Evolutionary conservation across 2,797 vertebrate species (phyloP).

Genomic region (Enteromius viviparus): DNA sequence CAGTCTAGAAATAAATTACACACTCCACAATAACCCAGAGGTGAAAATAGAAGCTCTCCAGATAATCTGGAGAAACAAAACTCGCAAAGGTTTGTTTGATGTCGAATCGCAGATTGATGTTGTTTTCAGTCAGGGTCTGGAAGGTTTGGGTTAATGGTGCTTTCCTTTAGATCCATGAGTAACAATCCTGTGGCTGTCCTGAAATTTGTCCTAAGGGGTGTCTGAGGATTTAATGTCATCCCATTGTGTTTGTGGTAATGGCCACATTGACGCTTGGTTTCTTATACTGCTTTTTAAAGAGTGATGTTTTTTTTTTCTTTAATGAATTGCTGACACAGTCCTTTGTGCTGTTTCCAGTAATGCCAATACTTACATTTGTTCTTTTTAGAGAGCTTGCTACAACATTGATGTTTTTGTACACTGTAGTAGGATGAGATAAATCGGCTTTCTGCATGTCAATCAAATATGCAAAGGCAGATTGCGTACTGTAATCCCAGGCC

Average conservation of each 20-base stretch:
- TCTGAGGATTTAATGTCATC: constrained; percentile 18
- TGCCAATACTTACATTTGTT: not conserved
- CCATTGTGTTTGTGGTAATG: constrained; percentile 28
- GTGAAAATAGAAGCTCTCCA: constrained; percentile 73
- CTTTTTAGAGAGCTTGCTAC: not conserved
- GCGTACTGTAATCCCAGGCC: not conserved
- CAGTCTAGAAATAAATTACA: constrained; percentile 78
- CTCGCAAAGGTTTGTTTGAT: constrained; percentile 70
- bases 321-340: not conserved
- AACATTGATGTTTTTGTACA: not conserved
- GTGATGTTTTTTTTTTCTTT: not conserved
- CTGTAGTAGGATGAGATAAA: not conserved
- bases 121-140: constrained; percentile 17
- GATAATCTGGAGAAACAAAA: constrained; percentile 63
- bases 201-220: constrained; percentile 12
- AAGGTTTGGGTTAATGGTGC: not conserved
- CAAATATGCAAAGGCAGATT: not conserved
- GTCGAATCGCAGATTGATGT: constrained; percentile 67
- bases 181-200: not conserved
- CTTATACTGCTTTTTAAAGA: constrained; percentile 3
- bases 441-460: not conserved
- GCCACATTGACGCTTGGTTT: constrained; percentile 10
- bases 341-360: constrained; percentile 1
- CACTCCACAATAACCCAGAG: constrained; percentile 68
- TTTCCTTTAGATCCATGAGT: constrained; percentile 25